Conservation (phyloP, 2,113 vertebrate genomes). For the Columba livia region DNA sequence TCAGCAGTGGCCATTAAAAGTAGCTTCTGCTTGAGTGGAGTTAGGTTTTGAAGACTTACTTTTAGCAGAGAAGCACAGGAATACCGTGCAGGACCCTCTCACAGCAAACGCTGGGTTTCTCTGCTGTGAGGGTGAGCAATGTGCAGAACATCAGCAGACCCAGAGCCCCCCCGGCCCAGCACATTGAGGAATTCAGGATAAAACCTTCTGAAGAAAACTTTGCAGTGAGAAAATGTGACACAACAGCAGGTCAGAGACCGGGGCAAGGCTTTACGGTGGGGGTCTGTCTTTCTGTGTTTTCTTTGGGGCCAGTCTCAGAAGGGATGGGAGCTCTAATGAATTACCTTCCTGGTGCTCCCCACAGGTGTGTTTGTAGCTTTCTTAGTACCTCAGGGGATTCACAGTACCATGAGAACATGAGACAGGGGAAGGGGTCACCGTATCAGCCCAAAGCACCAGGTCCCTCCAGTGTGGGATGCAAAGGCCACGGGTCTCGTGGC, state of each 20-base stretch:
- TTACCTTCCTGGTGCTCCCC: not conserved
- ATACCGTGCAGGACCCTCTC: not conserved
- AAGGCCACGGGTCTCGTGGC: not conserved
- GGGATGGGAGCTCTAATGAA: not conserved
- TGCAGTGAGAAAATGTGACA: not conserved
- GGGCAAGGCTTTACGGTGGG: not conserved
- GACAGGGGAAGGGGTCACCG: not conserved
- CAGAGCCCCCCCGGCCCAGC: too few species aligned
- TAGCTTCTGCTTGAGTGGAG: not conserved
- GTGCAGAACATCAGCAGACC: rapidly evolving
- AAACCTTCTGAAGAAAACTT: not conserved
- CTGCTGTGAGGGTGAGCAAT: rapidly evolving
- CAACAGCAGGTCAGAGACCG: not conserved
- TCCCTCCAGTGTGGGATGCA: not conserved
- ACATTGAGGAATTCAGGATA: not conserved
- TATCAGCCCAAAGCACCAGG: not conserved
- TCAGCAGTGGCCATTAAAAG: not conserved
- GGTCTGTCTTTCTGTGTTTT: not conserved
- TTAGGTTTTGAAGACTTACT: not conserved
- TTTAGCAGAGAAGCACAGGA: not conserved
- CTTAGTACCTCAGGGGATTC: not conserved
- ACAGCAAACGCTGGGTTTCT: not conserved
- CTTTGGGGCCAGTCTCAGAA: not conserved
- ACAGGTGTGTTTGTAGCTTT: not conserved
- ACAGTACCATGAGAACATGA: not conserved